Conservation (phyloP, 1,140 invertebrate genomes). For the Leptoteleia sp. region DNA sequence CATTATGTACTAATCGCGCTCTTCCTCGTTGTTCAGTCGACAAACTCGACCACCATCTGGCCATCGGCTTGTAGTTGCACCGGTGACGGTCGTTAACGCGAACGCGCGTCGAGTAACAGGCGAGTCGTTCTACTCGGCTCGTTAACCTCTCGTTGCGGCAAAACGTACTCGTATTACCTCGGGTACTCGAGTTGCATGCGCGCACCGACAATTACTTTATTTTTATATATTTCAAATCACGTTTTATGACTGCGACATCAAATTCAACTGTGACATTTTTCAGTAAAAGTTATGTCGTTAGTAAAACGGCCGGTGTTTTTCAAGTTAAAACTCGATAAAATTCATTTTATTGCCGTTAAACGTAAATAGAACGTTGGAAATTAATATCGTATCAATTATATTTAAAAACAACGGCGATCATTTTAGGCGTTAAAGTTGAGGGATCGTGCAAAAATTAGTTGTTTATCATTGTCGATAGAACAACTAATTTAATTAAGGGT, state of each 20-base stretch:
- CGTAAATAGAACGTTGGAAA: no score
- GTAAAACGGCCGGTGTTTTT: no score
- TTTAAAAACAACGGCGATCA: no score
- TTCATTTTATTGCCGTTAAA: no score
- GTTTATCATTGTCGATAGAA: no score
- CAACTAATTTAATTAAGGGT: no score
- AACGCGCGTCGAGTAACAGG: conserved; percentile 56
- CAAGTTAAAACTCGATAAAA: no score
- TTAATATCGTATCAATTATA: no score
- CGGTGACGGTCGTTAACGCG: conserved; percentile 73
- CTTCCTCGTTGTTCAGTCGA: conserved; percentile 40
- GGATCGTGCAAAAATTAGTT: no score
- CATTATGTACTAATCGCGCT: conserved; percentile 52
- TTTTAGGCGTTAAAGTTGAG: no score
- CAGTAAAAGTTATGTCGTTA: neutral
- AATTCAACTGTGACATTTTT: conserved; percentile 23
- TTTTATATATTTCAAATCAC: conserved; percentile 41
- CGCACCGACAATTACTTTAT: conserved; percentile 22
- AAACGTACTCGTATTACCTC: conserved; percentile 70
- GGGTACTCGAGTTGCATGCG: conserved; percentile 14
- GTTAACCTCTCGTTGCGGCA: conserved; percentile 67
- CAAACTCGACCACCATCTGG: conserved; percentile 56
- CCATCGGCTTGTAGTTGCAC: conserved; percentile 62
- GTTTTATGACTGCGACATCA: conserved; percentile 43
- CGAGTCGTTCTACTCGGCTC: conserved; percentile 58